Base-by-base conservation (phyloP, 2,113 vertebrate species). In the Seriola rivoliana region DNA sequence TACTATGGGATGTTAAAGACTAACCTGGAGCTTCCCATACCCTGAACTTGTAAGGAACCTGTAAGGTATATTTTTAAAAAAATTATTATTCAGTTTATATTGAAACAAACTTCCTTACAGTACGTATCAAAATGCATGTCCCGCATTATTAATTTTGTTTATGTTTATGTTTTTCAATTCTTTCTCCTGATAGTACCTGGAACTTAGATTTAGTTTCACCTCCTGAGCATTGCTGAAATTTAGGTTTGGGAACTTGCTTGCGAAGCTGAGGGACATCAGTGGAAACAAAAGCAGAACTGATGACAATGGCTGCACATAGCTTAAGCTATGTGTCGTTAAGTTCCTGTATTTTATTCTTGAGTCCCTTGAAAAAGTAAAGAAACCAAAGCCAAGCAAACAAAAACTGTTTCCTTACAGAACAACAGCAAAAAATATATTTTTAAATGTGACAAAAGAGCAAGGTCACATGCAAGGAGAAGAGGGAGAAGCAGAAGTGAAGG, bases 291-390 rank as follows among this genome's bases (percentile, higher is more conserved):
- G 17, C 50, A 42, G 25, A n/a, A 25, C 8, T 10, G 4, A 8
- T 38, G 2, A 17, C 71, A 52, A 38, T 25, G 16, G 32, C 46
- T 21, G 2, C 5, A 42, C n/a, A 38, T 6, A 38, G 36, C 34
- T 42, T 32, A 9, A 17, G 23, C 50, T 32, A 21, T 1, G 16
- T 38, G 3, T 29, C 3, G 1, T 50, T 40, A 38, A 11, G 4
- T 48, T 50, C 21, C 21, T 40, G 23, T 5, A 11, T 8, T 25
- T 21, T 0, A 55, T 66, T n/a, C 21, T 11, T 8, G 2, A 80
- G 36, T 64, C 29, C 44, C 54, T 52, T 81, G 17, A 67, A 67
- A 67, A 67, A 40, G 50, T 50, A n/a, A 48, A 66, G n/a, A 6
- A 25, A 17, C 4, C 25, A 8, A 1, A 16, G 58, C 5, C 11